Percentiles rank a stretch among this genome's conserved stretches.
Evolutionary conservation across 2,113 vertebrate genomes (phyloP).

Genomic region (Lates calcarifer): DNA sequence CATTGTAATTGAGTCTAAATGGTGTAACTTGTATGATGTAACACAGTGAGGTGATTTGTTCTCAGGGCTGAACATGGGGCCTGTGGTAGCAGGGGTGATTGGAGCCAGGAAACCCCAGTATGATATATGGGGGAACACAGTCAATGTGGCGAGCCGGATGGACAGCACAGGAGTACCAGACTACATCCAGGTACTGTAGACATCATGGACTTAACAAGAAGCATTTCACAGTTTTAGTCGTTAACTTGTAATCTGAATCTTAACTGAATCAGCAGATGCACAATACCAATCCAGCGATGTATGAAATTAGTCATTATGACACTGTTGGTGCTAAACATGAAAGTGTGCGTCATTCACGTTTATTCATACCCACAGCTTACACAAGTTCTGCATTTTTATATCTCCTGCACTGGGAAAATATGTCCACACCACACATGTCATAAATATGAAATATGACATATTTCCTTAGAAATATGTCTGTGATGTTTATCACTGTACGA

Average conservation of each 20-base stretch:
- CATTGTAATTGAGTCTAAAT: neutral
- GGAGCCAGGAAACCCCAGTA: slow-evolving; percentile 96
- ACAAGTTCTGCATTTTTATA: neutral
- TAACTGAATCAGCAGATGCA: neutral
- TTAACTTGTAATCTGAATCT: too few species aligned
- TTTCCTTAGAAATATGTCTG: neutral
- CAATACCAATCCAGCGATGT: slow-evolving; percentile 13
- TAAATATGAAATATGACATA: too few species aligned
- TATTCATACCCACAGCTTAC: neutral
- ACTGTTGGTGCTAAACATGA: neutral
- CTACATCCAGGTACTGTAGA: slow-evolving; percentile 89
- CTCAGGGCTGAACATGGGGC: slow-evolving; percentile 95
- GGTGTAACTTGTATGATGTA: slow-evolving; percentile 14
- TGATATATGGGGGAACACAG: slow-evolving; percentile 98
- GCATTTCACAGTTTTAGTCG: neutral
- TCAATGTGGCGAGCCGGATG: slow-evolving; percentile 97
- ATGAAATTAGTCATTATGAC: slow-evolving; percentile 17
- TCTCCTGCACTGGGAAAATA: neutral
- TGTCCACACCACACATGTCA: neutral
- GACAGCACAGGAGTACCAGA: slow-evolving; percentile 97
- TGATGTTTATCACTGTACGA: neutral
- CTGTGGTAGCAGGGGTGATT: slow-evolving; percentile 96
- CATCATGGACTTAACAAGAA: neutral
- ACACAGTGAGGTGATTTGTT: slow-evolving; percentile 22
- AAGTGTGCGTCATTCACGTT: neutral